A percentile compares a stretch with the other conserved stretches of the same genome.
phyloP scores from a whole-genome alignment of 92 coral and sea anemone species.

The Hydrozoanthus gracilis region DNA sequence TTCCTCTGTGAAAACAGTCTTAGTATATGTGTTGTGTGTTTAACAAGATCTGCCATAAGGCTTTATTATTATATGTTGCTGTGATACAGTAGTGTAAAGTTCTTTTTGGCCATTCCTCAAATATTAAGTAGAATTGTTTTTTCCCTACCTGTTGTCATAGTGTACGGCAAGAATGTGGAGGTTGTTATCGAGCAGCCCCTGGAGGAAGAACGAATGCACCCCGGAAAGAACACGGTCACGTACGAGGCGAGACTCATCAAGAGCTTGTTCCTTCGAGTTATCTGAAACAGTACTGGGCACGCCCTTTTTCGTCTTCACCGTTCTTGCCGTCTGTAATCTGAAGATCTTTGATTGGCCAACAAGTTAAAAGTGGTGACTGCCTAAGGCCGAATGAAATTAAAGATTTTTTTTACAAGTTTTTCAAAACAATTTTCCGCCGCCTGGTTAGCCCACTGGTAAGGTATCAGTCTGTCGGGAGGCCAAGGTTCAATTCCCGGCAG shows the following conservation, averaged over 20 bases:
- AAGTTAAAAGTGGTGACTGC: too few relatives aligned
- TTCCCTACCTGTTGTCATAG: slow-evolving; percentile 48
- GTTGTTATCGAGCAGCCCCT: slow-evolving; percentile 95
- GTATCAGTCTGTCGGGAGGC: too few relatives aligned
- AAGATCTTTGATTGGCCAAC: neutral
- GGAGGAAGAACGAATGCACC: slow-evolving; percentile 95
- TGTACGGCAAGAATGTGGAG: slow-evolving; percentile 93
- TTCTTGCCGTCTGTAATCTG: neutral
- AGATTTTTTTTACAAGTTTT: too few relatives aligned
- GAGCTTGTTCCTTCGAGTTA: slow-evolving; percentile 87
- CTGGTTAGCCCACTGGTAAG: too few relatives aligned
- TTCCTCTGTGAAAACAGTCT: neutral
- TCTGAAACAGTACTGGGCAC: slow-evolving; percentile 36
- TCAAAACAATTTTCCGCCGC: too few relatives aligned
- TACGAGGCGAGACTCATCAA: slow-evolving; percentile 93
- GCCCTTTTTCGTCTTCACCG: neutral
- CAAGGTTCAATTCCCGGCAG: too few relatives aligned
- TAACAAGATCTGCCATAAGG: neutral
- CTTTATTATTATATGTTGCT: neutral
- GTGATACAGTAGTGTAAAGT: neutral
- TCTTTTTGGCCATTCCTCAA: neutral
- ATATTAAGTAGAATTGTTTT: neutral
- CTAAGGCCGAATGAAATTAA: too few relatives aligned
- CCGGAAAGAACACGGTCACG: slow-evolving; percentile 98
- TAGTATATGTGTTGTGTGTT: neutral